phyloP scores from a whole-genome alignment of 1,140 invertebrate species.

The Sminthurinus signatus region DNA sequence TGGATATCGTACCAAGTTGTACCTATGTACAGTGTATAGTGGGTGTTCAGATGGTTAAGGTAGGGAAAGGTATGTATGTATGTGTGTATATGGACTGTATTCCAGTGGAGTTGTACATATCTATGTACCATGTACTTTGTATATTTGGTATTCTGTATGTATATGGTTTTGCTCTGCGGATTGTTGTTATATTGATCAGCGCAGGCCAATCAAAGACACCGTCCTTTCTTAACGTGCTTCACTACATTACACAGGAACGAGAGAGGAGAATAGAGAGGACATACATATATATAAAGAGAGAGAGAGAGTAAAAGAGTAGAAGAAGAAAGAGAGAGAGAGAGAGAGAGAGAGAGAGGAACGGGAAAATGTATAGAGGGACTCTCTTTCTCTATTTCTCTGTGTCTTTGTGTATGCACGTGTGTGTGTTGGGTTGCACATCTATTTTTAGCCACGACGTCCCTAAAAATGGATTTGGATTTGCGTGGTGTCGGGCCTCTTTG shows the following conservation, averaged over 20 bases:
- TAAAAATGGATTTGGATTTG: conserved; percentile 41
- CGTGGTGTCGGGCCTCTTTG: conserved; percentile 25
- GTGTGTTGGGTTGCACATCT: conserved; percentile 19
- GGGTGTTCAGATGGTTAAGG: background rate
- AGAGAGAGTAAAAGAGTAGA: background rate
- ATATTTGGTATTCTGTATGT: background rate
- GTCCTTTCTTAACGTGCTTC: conserved; percentile 16
- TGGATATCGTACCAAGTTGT: background rate
- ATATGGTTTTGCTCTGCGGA: conserved; percentile 9
- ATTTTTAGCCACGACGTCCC: conserved; percentile 39
- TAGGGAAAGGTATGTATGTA: background rate
- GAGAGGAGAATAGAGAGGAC: background rate
- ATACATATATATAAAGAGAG: too few species aligned
- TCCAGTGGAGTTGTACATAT: too few species aligned
- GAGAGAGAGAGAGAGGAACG: background rate
- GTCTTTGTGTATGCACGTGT: conserved; percentile 14
- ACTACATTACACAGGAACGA: background rate
- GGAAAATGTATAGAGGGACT: too few species aligned
- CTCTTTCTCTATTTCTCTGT: background rate
- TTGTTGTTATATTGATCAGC: conserved; percentile 39
- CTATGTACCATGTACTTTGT: too few species aligned
- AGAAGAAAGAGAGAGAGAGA: background rate
- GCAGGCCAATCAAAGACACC: conserved; percentile 34
- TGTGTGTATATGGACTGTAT: too few species aligned
- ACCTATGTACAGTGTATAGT: background rate